Evolutionary conservation across 2,888 invertebrate genomes (phyloP), one percentile per base, ranked within the genome.

Genomic region (Amblyjoppa proteus): DNA sequence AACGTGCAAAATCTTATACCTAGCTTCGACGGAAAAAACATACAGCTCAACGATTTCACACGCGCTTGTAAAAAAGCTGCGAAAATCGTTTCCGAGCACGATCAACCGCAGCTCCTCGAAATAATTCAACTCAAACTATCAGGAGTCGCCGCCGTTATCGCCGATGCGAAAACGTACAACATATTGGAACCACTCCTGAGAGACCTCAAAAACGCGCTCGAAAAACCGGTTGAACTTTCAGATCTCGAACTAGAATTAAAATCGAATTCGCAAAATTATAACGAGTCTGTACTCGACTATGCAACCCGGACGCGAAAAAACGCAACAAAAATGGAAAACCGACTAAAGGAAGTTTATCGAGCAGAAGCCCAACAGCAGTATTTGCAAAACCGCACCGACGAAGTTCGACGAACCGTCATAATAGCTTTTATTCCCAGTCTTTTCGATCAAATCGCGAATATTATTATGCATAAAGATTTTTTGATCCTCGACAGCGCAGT

Each of bases 161-260:
- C 34, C 5, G 34, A 34, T 5, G 34, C 34, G 34, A 34, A 5
- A 34, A 34, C 34, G 20, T 75, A 75, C 20, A 31, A 16, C 4
- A 64, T 49, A 20, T n/a, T 64, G 20, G 64, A 41, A 4, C 6
- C 7, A 51, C 20, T 75, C 34, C 51, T 34, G 31, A 49, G 45
- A 53, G 53, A 53, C 25, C 64, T 76, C 11, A 53, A 28, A 16
- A 13, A 77, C 7, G 16, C 20, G 25, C 68, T 77, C 16, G 28
- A 13, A 38, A 68, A 16, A 53, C 68, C 38, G 1, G 16, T 68
- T 1, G 77, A 77, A 69, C 41, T 69, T 2, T 38, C 41, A 4
- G 77, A 77, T 25, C 66, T 76, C 1, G 66, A 66, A 66, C 25
- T 76, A 4, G 53, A 68, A 53, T 16, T 76, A 2, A 76, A 76